Base-by-base conservation (phyloP, 1,140 invertebrate genomes). In the Ceratina australensis region DNA sequence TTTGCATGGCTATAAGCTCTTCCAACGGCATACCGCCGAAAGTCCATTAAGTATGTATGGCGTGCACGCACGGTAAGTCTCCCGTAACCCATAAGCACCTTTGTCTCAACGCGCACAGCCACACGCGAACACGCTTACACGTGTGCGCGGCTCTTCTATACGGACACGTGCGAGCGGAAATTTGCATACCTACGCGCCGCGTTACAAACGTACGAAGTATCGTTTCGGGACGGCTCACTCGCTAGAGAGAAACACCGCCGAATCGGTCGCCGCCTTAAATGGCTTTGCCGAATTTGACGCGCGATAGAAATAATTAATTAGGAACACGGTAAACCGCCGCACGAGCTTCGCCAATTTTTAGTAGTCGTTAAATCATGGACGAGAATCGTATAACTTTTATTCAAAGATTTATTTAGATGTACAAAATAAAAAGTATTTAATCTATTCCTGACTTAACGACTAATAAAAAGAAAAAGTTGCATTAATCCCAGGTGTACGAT, bases 31-130 rank as follows among this genome's bases (percentile, higher is more conserved):
- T 65, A 56, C 47, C 76, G 76, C 76, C 78, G 47, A 79, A 79
- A 79, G 28, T 79, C 57, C 72, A 79, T 79, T 79, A 79, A 54
- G 72, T 74, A 79, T 79, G 78, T 67, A 74, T 67, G 54, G 72
- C 78, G 64, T 66, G 78, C 72, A 75, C 64, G 64, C 78, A 67
- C 71, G 54, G 77, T 60, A 65, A 79, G 63, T 63, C 72, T 61
- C 63, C 72, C 71, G 71, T 74, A 79, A 66, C 71, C 72, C 76
- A 78, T 78, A 78, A 78, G 69, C 76, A 72, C 69, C 76, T 78
- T 77, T 77, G 74, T 71, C 74, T 77, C 74, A 42, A 77, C 74
- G 49, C 67, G 74, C 22, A 63, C 60, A 63, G 54, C 26, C 54
- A 54, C 18, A 33, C 50, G 63, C 52, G 33, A 24, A 10, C 8